Evolutionary conservation across 2,888 invertebrate genomes (phyloP), one percentile per base, ranked within the genome.

Genomic region (Philereme vetulata): DNA sequence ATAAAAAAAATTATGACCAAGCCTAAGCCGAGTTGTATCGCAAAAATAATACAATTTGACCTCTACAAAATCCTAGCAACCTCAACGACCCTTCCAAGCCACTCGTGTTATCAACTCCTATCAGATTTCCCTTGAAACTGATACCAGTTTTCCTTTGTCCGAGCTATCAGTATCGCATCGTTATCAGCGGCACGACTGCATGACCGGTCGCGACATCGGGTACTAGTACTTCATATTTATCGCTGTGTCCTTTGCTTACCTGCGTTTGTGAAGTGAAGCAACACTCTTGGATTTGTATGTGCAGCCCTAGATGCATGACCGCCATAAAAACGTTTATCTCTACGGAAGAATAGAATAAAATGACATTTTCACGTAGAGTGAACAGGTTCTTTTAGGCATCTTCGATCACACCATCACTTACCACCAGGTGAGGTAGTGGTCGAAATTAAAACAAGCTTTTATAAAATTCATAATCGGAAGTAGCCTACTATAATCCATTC

Each of bases 141-240:
- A 79, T 82, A 80, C 68, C 74, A 56, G 62, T 74, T 80, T 81
- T 84, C 78, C 84, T 85, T 86, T 85, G 86, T 86, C 80, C 78
- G 69, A 64, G 71, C 80, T 82, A 85, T 85, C 84, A 77, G 56
- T 66, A 60, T 62, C 69, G 77, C 84, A 60, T 62, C 69, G 77
- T 84, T 86, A 87, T 87, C 86, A 76, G 71, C 44, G 78, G 81
- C 81, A 80, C 82, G 86, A 82, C 80, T 78, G 67, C 74, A 78
- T 86, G 88, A 87, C 88, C 88, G 85, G 83, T 81, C 85, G 74
- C 66, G 64, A 65, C 69, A 72, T 71, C 65, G 55, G 50, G 21
- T 21, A 21, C 21, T 21, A 51, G 49, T 59, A 58, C 53, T 52
- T 59, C 49, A 53, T 49, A 59, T 53, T 59, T 59, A 58, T 62